These are phyloP conservation scores for Gryon sp. DNA, from an alignment of 1,140 invertebrate genomes.

Conservation along the genomic window DNA sequence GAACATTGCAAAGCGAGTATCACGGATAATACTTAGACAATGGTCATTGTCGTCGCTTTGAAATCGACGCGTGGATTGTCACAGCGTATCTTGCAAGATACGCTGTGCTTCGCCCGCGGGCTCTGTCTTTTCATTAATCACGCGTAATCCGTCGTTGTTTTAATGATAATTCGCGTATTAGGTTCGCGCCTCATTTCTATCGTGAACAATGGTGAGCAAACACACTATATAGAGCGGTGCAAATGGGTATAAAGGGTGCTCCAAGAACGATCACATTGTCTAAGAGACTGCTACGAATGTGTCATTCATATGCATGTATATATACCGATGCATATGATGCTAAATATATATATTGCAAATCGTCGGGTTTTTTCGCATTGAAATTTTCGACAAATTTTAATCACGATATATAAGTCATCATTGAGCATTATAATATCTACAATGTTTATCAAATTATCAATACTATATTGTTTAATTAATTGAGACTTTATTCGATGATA, in stretches of 20 bases:
- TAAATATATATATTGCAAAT: constrained; percentile 34
- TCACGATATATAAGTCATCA: too few relatives aligned
- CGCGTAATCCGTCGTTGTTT: constrained; percentile 60
- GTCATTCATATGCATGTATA: constrained; percentile 44
- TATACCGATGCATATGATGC: constrained; percentile 54
- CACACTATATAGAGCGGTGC: constrained; percentile 76
- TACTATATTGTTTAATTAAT: too few relatives aligned
- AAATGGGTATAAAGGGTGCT: constrained; percentile 77
- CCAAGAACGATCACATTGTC: constrained; percentile 63
- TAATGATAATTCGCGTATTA: constrained; percentile 61
- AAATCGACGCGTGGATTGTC: constrained; percentile 55
- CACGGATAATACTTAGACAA: constrained; percentile 36
- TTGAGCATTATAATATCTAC: too few relatives aligned
- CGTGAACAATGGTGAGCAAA: constrained; percentile 72
- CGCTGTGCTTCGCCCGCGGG: constrained; percentile 40
- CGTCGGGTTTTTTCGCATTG: constrained; percentile 59
- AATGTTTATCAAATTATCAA: too few relatives aligned
- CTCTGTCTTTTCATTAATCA: constrained; percentile 59
- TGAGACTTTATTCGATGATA: neutral
- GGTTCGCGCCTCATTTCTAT: constrained; percentile 60
- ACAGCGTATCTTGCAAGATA: constrained; percentile 45
- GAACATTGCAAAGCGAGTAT: constrained; percentile 6
- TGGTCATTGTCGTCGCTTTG: constrained; percentile 33
- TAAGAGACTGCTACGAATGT: constrained; percentile 64
- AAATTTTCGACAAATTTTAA: constrained; percentile 46